These are phyloP conservation scores for Corythornis vintsioides DNA, from an alignment of 2,113 vertebrate genomes.

Conservation along the genomic window DNA sequence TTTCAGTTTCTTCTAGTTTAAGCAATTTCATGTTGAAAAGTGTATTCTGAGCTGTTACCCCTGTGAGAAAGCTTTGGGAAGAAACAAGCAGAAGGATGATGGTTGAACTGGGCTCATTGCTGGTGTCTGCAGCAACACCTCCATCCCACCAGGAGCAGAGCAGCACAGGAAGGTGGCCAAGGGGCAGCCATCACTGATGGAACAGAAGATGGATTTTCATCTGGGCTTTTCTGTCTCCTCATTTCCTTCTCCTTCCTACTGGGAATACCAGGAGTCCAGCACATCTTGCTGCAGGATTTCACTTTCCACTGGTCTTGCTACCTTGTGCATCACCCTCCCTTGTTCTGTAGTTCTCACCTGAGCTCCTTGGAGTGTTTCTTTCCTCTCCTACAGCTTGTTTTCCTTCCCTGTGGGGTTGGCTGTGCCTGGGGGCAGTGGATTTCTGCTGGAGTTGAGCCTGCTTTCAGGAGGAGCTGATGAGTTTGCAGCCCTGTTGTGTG, in stretches of 20 bases:
- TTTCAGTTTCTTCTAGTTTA: background rate
- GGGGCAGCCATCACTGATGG: fast-evolving
- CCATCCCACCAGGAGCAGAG: background rate
- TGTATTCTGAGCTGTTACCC: background rate
- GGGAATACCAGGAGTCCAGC: background rate
- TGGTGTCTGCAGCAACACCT: fast-evolving
- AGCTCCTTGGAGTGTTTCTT: background rate
- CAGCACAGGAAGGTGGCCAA: background rate
- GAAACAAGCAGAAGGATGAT: background rate
- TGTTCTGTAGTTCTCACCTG: fast-evolving
- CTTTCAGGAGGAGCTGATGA: fast-evolving
- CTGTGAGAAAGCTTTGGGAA: background rate
- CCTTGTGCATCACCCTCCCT: background rate
- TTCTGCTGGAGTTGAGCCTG: background rate
- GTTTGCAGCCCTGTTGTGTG: fast-evolving
- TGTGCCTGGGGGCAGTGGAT: fast-evolving
- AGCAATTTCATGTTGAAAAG: background rate
- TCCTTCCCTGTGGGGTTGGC: background rate
- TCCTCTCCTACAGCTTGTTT: background rate
- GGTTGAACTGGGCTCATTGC: fast-evolving
- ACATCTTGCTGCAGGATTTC: background rate
- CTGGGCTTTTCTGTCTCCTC: background rate
- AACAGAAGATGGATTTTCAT: background rate
- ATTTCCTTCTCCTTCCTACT: background rate
- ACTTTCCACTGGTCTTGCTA: background rate